Evolutionary conservation across 23 tunicate species (phyloP), one percentile per base, ranked within the genome.

Genomic region (Styela clava): DNA sequence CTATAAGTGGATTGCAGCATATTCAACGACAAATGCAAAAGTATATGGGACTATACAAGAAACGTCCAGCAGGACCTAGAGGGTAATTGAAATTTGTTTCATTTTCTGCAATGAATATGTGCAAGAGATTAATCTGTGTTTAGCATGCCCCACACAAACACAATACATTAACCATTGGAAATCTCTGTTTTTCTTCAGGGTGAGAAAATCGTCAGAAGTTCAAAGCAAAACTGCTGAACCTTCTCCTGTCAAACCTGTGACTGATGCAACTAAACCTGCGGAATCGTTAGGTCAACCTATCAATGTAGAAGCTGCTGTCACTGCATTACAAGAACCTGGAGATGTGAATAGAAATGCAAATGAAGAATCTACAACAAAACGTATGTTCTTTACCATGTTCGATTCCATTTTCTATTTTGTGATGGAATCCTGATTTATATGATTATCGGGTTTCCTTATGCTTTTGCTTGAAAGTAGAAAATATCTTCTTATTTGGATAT

Each of bases 21-120:
- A 93, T 93, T 5, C 98, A 93, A 69, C 84, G 74, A 33, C 74
- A 79, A 22, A 87, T 93, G 98, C 98, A 93, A 34, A 87, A 81
- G 12, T 64, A 86, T 9, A 93, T 93, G 98, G 98, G 89, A 31
- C 31, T 79, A 65, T 35, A 72, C 52, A 93, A 93, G 89, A 93
- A 93, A 82, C 84, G 84, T 35, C 78, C 98, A 1, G 34, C 76
- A 7, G 79, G 44, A 33, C 85, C 69, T 1, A 84, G 85, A 76
- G 86, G 90, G 93, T 83, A 32, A 16, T 29, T 64, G 26, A n/a
- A n/a, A n/a, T n/a, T n/a, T n/a, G 23, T 20, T n/a, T n/a, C n/a
- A n/a, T n/a, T n/a, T n/a, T n/a, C n/a, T n/a, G n/a, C n/a, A n/a
- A n/a, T n/a, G n/a, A n/a, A n/a, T n/a, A n/a, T n/a, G n/a, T n/a